phyloP scores from a whole-genome alignment of 2,113 vertebrate genomes.

The Capreolus pygargus region DNA sequence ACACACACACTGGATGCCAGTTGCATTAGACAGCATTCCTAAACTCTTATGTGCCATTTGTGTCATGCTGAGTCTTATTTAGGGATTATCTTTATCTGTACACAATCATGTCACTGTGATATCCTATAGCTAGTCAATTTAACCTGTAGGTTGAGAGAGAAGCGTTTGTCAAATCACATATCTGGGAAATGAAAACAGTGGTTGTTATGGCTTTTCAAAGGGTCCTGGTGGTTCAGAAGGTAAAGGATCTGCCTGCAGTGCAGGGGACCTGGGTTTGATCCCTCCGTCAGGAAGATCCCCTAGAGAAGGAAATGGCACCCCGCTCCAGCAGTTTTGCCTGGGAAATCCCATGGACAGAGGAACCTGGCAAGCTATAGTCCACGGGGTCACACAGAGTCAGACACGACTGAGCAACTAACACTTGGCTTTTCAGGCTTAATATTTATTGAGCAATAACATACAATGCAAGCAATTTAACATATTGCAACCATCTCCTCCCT shows the following conservation, averaged over 20 bases:
- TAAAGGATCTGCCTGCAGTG: neutral
- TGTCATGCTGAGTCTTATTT: neutral
- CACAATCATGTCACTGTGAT: neutral
- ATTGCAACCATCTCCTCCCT: neutral
- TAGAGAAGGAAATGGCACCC: neutral
- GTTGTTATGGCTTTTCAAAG: neutral
- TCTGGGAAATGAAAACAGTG: neutral
- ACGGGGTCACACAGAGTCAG: neutral
- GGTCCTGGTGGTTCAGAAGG: neutral
- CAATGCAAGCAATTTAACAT: neutral
- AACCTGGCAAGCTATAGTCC: neutral
- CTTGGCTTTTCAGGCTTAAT: neutral
- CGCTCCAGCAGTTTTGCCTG: neutral
- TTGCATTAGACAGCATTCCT: neutral
- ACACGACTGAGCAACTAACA: neutral
- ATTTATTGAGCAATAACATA: neutral
- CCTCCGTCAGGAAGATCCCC: accelerated
- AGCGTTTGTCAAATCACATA: neutral
- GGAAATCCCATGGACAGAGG: neutral
- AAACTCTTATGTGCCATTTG: neutral
- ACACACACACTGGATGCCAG: neutral
- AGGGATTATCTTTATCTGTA: neutral
- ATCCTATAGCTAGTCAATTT: neutral
- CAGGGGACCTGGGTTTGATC: neutral
- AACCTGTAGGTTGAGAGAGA: neutral